Evolutionary conservation across 2,888 invertebrate species (phyloP).

Genomic region (Amaurobius ferox): DNA sequence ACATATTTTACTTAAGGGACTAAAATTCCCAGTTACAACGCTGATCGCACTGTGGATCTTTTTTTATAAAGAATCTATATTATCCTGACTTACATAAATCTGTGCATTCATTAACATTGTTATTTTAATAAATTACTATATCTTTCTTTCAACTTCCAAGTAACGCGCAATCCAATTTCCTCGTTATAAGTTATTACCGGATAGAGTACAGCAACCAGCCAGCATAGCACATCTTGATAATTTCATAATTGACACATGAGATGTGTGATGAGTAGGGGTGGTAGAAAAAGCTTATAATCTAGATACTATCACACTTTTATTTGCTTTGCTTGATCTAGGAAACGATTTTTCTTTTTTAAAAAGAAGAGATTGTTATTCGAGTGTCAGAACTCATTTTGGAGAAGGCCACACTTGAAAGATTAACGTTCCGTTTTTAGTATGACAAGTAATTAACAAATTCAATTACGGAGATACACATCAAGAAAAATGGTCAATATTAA

Average conservation of each 20-base stretch:
- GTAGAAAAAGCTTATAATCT: not conserved
- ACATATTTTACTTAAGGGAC: no score
- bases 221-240: slow-evolving; percentile 3
- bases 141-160: no score
- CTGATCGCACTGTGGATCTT: no score
- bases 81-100: no score
- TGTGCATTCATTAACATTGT: no score
- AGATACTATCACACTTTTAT: not conserved
- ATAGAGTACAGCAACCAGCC: not conserved
- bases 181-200: not conserved
- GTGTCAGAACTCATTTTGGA: not conserved
- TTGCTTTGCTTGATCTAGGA: not conserved
- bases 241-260: not conserved
- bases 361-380: no score
- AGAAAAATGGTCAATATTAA: no score
- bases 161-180: not conserved
- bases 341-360: no score
- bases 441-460: not conserved
- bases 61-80: no score
- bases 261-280: not conserved
- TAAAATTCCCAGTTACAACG: no score
- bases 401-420: not conserved
- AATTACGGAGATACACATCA: not conserved
- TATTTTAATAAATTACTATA: no score
- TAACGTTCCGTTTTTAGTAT: not conserved